A percentile compares a stretch with the other conserved stretches of the same genome.
phyloP scores from a whole-genome alignment of 2,113 vertebrate genomes.

The Phainopepla nitens region DNA sequence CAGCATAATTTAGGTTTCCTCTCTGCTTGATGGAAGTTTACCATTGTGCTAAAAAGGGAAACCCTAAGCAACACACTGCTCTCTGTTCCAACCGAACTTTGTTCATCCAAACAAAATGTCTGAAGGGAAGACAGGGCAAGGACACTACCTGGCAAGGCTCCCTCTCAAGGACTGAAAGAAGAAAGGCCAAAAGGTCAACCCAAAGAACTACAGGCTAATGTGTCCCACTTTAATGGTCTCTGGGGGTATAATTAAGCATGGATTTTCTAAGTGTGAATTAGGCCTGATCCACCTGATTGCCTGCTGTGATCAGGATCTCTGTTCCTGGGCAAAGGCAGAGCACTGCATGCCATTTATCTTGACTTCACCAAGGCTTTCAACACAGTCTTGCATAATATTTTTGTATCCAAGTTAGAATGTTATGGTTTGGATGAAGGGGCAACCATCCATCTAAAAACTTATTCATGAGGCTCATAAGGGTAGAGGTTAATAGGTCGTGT shows the following conservation, averaged over 20 bases:
- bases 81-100: conserved; percentile 10
- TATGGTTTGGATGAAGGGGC: not conserved
- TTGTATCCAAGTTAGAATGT: not conserved
- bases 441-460: not conserved
- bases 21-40: not conserved
- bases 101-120: not conserved
- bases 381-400: not conserved
- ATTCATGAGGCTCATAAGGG: not conserved
- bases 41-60: not conserved
- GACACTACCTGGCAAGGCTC: not conserved
- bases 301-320: not conserved
- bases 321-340: not conserved
- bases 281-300: not conserved
- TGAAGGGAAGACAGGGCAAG: not conserved
- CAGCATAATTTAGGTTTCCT: not conserved
- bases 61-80: not conserved
- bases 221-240: not conserved
- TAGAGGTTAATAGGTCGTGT: not conserved
- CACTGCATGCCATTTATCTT: not conserved
- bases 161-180: not conserved
- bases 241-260: not conserved
- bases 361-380: not conserved
- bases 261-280: not conserved
- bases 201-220: not conserved
- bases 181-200: not conserved